Evolutionary conservation across 92 coral and sea anemone species (phyloP).

Genomic region (Parazoanthus swiftii): DNA sequence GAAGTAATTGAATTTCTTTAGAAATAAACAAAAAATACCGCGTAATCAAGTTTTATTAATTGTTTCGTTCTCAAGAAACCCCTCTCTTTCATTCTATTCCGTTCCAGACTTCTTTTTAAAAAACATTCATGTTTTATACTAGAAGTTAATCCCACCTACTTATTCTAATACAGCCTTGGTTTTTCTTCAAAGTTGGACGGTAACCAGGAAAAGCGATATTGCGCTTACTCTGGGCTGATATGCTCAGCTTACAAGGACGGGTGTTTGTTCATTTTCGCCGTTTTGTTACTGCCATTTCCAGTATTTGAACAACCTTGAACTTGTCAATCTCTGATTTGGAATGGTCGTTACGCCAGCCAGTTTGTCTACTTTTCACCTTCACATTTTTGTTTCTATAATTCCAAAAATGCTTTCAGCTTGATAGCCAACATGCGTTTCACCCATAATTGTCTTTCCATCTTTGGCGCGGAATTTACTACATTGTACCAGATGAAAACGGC

Average conservation of each 20-base stretch:
- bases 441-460: background rate
- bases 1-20: constrained; percentile 27
- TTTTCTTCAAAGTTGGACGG: constrained; percentile 15
- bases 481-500: background rate
- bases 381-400: background rate
- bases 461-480: constrained; percentile 9
- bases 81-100: background rate
- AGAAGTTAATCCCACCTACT: background rate
- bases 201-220: background rate
- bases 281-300: background rate
- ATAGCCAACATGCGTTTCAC: background rate
- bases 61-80: background rate
- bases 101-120: background rate
- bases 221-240: background rate
- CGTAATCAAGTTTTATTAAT: background rate
- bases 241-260: background rate
- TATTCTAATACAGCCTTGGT: background rate
- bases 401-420: background rate
- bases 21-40: background rate
- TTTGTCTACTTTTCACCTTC: background rate
- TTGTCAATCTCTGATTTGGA: background rate
- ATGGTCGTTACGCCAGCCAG: background rate
- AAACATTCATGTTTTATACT: background rate
- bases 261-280: background rate
- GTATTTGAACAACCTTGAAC: constrained; percentile 45